Conservation (phyloP, 2,113 vertebrate species). For the Dromaius novaehollandiae region DNA sequence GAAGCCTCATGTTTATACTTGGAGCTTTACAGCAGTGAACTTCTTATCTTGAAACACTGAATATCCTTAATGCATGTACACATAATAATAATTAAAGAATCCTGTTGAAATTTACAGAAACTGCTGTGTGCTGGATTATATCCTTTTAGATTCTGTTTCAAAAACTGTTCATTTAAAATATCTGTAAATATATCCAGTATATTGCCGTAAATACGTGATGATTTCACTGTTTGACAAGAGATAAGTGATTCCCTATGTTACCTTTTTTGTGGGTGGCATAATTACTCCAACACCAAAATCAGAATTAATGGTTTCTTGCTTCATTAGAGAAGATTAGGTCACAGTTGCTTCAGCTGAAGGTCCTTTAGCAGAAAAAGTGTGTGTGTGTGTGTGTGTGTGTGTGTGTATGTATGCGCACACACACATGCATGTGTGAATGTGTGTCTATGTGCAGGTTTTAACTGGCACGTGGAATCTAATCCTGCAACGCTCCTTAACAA, state of each 20-base stretch:
- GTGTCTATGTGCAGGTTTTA: neutral
- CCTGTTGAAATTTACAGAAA: neutral
- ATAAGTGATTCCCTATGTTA: constrained; percentile 34
- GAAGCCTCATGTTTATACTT: constrained; percentile 45
- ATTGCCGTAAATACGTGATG: neutral
- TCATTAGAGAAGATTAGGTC: constrained; percentile 19
- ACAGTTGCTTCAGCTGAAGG: constrained; percentile 33
- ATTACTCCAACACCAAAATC: constrained; percentile 43
- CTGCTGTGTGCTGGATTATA: neutral
- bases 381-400: too few species aligned
- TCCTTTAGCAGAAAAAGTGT: neutral
- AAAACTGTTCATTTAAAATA: neutral
- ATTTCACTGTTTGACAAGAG: constrained; percentile 50
- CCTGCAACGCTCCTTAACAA: neutral
- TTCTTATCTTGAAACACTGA: constrained; percentile 36
- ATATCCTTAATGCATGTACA: neutral
- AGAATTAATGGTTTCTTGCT: constrained; percentile 57
- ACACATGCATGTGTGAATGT: neutral
- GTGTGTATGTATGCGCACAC: neutral
- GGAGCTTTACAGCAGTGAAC: constrained; percentile 1
- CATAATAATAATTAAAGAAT: neutral
- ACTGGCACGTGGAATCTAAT: neutral
- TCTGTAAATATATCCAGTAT: neutral
- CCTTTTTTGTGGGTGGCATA: constrained; percentile 32
- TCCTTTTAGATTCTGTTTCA: neutral